These are phyloP conservation scores for Toxonevra muliebris DNA, from an alignment of 2,888 invertebrate species.

Conservation along the genomic window DNA sequence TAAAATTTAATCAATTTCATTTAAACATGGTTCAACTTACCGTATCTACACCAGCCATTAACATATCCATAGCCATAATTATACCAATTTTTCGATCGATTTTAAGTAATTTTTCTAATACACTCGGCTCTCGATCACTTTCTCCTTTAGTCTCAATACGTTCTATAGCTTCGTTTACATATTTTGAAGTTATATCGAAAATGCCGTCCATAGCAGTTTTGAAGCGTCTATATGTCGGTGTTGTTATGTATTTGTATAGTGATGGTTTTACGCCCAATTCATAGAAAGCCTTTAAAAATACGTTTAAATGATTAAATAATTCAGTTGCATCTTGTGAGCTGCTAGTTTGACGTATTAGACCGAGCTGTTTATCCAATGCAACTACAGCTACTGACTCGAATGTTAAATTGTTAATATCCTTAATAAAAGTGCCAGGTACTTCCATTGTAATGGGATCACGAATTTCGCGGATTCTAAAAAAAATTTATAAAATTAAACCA, in stretches of 20 bases:
- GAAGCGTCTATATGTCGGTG: slow-evolving; percentile 53
- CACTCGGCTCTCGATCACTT: slow-evolving; percentile 61
- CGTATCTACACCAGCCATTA: slow-evolving; percentile 78
- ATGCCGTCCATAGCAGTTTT: slow-evolving; percentile 54
- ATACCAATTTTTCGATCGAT: slow-evolving; percentile 72
- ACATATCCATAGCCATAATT: slow-evolving; percentile 77
- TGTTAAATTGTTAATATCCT: slow-evolving; percentile 68
- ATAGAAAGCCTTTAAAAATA: slow-evolving; percentile 37
- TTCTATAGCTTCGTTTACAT: slow-evolving; percentile 61
- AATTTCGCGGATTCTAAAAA: slow-evolving; percentile 53
- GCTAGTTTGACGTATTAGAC: slow-evolving; percentile 43
- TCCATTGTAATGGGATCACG: slow-evolving; percentile 53
- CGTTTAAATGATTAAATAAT: slow-evolving; percentile 42
- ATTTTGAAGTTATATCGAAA: slow-evolving; percentile 54
- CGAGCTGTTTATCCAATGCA: slow-evolving; percentile 62
- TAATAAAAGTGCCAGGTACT: slow-evolving; percentile 65
- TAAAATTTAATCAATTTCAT: slow-evolving; percentile 36
- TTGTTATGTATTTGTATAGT: slow-evolving; percentile 55
- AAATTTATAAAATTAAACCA: neutral
- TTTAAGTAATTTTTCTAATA: slow-evolving; percentile 72
- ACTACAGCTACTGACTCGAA: slow-evolving; percentile 68
- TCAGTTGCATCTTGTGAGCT: slow-evolving; percentile 36
- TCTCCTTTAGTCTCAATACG: slow-evolving; percentile 39
- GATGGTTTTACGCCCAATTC: slow-evolving; percentile 59
- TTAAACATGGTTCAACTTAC: slow-evolving; percentile 64